phyloP scores from a whole-genome alignment of 2,113 vertebrate genomes.

The Melanocharis versteri region DNA sequence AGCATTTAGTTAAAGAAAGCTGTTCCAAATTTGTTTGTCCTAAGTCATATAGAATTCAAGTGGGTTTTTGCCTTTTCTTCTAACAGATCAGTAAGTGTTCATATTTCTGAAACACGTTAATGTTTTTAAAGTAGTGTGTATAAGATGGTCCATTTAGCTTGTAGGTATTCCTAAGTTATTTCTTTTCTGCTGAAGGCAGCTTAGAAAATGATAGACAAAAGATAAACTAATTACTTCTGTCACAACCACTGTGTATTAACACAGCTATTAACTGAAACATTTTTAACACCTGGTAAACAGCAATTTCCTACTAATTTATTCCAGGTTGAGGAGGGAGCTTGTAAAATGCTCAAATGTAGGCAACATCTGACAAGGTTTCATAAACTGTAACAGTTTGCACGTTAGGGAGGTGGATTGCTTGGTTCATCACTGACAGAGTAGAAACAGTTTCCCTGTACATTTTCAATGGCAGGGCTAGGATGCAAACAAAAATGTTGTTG shows the following conservation, averaged over 20 bases:
- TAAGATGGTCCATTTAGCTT: neutral
- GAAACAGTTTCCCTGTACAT: neutral
- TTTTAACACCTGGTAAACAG: conserved; percentile 16
- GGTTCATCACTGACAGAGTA: neutral
- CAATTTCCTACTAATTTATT: conserved; percentile 4
- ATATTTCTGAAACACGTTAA: neutral
- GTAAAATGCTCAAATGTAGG: neutral
- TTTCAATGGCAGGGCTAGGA: neutral
- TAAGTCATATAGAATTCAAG: neutral
- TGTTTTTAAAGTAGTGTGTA: neutral
- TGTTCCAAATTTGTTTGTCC: neutral
- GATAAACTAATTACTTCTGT: neutral
- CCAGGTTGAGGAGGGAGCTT: neutral
- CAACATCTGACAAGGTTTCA: neutral
- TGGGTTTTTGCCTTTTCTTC: neutral
- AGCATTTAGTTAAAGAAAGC: neutral
- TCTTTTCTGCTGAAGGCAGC: neutral
- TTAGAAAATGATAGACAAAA: neutral
- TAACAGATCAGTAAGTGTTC: neutral
- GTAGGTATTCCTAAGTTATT: neutral
- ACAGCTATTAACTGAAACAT: neutral
- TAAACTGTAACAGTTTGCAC: neutral
- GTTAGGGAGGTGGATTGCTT: neutral
- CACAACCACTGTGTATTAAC: neutral
- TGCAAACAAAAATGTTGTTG: neutral